Conservation (phyloP, 2,113 vertebrate species). For the Harpagus bidentatus region DNA sequence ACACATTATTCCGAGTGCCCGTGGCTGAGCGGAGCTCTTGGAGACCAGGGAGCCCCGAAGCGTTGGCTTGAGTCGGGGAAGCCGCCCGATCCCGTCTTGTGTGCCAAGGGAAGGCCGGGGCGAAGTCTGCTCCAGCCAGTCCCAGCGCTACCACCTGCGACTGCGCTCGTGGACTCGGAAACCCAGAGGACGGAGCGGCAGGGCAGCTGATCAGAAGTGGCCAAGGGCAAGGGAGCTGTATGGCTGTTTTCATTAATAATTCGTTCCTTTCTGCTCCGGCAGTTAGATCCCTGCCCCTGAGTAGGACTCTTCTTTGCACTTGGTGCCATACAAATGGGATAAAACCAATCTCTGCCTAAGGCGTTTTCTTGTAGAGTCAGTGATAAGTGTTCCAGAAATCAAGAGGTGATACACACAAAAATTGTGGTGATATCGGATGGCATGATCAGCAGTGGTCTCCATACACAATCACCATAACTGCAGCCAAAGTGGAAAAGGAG, state of each 20-base stretch:
- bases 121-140: neutral
- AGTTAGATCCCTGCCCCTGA: neutral
- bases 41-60: too few species aligned
- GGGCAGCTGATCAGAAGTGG: too few species aligned
- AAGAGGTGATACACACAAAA: neutral
- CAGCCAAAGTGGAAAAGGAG: neutral
- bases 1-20: neutral
- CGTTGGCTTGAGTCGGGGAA: neutral
- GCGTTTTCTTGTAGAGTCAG: neutral
- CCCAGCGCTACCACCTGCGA: neutral
- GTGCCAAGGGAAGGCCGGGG: neutral
- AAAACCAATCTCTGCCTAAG: neutral
- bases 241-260: neutral
- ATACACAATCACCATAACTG: neutral
- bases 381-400: neutral
- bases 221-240: neutral
- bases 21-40: neutral
- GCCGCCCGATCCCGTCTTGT: accelerated
- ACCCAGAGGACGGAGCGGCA: neutral
- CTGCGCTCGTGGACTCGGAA: accelerated
- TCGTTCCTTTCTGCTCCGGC: neutral
- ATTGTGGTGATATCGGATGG: neutral
- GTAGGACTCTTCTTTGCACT: neutral
- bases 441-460: neutral
- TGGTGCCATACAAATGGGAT: neutral